Conservation (phyloP, 2,113 vertebrate genomes). For the Caranx ignobilis region DNA sequence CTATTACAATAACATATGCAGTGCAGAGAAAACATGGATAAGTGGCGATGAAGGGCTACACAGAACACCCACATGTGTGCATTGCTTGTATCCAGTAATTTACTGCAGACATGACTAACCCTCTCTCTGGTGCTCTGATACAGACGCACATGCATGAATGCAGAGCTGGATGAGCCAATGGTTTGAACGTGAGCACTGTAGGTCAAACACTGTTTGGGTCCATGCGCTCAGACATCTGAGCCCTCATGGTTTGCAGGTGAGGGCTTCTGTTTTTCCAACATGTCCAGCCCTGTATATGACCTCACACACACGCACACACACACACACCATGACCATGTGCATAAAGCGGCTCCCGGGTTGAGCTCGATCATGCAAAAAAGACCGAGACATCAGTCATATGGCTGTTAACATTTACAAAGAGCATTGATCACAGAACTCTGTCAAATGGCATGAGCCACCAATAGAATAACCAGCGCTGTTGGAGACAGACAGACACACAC, state of each 20-base stretch:
- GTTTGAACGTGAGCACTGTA: background rate
- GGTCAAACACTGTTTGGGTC: constrained; percentile 39
- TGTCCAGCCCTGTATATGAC: background rate
- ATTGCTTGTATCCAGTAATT: constrained; percentile 50
- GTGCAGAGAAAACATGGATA: constrained; percentile 23
- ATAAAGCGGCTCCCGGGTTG: constrained; percentile 10
- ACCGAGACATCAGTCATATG: constrained; percentile 33
- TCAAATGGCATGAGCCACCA: constrained; percentile 57
- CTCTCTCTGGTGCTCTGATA: background rate
- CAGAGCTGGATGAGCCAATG: background rate
- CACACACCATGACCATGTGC: background rate
- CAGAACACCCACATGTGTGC: constrained; percentile 50
- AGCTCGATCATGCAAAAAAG: constrained; percentile 46
- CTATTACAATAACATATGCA: constrained; percentile 54
- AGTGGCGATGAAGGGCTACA: constrained; percentile 38
- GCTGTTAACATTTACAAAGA: constrained; percentile 66
- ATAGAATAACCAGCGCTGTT: constrained; percentile 48
- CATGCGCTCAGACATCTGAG: constrained; percentile 37
- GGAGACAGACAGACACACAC: constrained; percentile 19
- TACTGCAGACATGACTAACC: constrained; percentile 23
- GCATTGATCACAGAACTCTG: constrained; percentile 53
- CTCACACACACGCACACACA: constrained; percentile 20
- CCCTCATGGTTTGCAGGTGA: background rate
- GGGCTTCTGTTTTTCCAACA: background rate
- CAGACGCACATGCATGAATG: constrained; percentile 15